Percentiles rank a stretch among this genome's conserved stretches.
Conservation (phyloP, 2,797 vertebrate genomes). For the Galaxias olidus region DNA sequence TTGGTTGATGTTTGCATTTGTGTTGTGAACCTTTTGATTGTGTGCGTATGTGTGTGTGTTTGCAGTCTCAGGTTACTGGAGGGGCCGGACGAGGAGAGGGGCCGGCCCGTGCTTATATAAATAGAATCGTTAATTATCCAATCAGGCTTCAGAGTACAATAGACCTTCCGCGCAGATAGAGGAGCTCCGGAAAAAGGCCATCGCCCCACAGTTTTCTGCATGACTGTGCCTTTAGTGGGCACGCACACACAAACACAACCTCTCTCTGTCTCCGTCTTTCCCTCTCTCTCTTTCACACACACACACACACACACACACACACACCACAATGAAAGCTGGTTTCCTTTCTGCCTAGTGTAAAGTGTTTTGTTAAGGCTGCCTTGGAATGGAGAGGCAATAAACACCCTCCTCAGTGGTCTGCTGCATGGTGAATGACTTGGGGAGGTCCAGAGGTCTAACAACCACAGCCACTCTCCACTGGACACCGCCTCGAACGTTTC, state of each 20-base stretch:
- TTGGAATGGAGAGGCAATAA: conserved; percentile 54
- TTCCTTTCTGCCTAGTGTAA: conserved; percentile 29
- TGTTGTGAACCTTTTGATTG: not conserved
- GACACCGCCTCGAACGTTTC: too few species aligned
- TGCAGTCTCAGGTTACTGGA: conserved; percentile 45
- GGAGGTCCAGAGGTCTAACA: conserved; percentile 42
- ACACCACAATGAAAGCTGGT: conserved; percentile 45
- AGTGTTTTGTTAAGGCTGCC: conserved; percentile 57
- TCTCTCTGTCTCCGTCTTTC: conserved; percentile 26
- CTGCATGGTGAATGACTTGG: conserved; percentile 32
- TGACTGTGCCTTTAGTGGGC: conserved; percentile 68
- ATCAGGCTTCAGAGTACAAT: conserved; percentile 64
- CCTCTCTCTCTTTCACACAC: conserved; percentile 26
- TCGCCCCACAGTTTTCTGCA: conserved; percentile 70
- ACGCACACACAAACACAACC: conserved; percentile 14
- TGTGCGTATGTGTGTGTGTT: conserved; percentile 1
- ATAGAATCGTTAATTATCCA: conserved; percentile 72
- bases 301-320: not conserved
- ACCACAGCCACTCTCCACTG: not conserved
- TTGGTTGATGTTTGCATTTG: conserved; percentile 11
- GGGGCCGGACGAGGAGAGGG: conserved; percentile 38
- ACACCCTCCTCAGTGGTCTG: conserved; percentile 10
- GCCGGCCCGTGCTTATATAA: conserved; percentile 54
- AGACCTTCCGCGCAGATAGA: conserved; percentile 46
- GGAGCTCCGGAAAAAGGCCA: conserved; percentile 55